Evolutionary conservation across 2,888 invertebrate species (phyloP).

Genomic region (Stictocephala bisonia): DNA sequence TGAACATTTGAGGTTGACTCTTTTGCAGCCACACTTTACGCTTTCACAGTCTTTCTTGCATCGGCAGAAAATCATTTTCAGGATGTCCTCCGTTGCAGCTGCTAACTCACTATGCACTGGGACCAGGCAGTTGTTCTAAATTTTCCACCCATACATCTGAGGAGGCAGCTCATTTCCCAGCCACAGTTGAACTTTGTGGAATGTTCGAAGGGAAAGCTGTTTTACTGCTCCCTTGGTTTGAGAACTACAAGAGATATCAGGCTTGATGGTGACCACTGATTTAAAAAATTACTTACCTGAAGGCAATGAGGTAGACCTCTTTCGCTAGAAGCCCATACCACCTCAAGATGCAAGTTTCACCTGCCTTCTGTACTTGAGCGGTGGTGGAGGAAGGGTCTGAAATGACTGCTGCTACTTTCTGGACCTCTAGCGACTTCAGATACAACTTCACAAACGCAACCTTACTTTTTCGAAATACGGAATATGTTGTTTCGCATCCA

Average conservation of each 20-base stretch:
- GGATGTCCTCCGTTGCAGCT: constrained; percentile 28
- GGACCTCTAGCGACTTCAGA: neutral
- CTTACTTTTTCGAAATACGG: neutral
- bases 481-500: neutral
- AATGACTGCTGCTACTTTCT: neutral
- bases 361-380: constrained; percentile 11
- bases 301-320: constrained; percentile 10
- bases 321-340: constrained; percentile 17
- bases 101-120: constrained; percentile 44
- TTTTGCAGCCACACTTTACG: neutral
- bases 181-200: constrained; percentile 47
- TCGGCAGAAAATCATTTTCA: constrained; percentile 28
- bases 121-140: constrained; percentile 24
- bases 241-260: constrained; percentile 16
- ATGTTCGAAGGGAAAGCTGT: constrained; percentile 43
- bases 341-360: neutral
- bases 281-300: constrained; percentile 5
- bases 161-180: constrained; percentile 45
- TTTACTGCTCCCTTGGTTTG: constrained; percentile 43
- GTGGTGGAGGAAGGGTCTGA: constrained; percentile 12
- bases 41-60: constrained; percentile 1
- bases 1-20: constrained; percentile 14
- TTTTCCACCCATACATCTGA: too few relatives aligned
- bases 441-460: neutral
- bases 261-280: constrained; percentile 7